A percentile compares a stretch with the other conserved stretches of the same genome.
These are phyloP conservation scores for Dicaeum eximium DNA, from an alignment of 2,113 vertebrate genomes.

Conservation along the genomic window DNA sequence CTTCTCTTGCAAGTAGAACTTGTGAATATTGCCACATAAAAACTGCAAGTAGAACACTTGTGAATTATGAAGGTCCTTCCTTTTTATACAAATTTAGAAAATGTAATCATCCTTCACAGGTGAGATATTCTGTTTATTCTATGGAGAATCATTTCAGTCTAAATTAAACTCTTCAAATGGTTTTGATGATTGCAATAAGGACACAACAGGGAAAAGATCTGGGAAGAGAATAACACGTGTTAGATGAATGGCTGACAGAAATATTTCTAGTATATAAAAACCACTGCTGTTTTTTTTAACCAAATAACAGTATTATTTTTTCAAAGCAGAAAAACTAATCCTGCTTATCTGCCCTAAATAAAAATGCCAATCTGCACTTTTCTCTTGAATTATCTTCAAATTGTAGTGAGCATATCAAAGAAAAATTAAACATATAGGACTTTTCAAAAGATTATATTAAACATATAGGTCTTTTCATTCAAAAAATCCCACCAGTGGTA, in stretches of 20 bases:
- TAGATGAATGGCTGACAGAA: conserved; percentile 67
- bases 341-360: background rate
- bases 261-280: conserved; percentile 63
- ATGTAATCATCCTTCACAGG: conserved; percentile 69
- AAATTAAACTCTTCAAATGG: conserved; percentile 71
- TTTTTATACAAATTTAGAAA: conserved; percentile 67
- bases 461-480: background rate
- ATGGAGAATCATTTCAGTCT: conserved; percentile 67
- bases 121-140: conserved; percentile 73
- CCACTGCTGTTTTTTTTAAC: background rate
- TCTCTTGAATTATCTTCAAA: background rate
- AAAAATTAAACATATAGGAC: background rate
- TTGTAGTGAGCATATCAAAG: background rate
- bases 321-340: background rate
- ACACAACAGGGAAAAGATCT: conserved; percentile 64
- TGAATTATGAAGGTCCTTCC: conserved; percentile 58
- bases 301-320: conserved; percentile 44
- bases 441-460: background rate
- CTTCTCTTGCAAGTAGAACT: conserved; percentile 23
- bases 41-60: conserved; percentile 9
- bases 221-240: conserved; percentile 54
- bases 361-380: background rate
- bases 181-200: conserved; percentile 69
- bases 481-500: background rate
- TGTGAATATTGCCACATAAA: conserved; percentile 10